Conservation (phyloP, 2,888 invertebrate genomes). For the Drosophila basisetae region DNA sequence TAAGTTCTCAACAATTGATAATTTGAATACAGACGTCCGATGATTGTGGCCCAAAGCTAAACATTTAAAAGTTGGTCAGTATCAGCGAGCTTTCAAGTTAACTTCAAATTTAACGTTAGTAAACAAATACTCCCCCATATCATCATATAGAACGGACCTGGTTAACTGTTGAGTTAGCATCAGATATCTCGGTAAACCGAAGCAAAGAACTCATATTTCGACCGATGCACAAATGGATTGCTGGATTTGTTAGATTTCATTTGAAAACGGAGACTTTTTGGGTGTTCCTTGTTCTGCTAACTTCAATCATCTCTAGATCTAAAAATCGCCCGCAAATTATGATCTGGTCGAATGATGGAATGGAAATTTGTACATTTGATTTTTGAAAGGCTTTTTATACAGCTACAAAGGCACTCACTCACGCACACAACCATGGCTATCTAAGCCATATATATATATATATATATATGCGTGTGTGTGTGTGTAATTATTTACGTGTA, state of each 20-base stretch:
- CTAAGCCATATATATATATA: slow-evolving; percentile 14
- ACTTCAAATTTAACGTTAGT: background rate
- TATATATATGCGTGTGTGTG: background rate
- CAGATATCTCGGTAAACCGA: background rate
- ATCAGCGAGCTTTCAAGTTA: background rate
- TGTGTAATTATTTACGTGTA: slow-evolving; percentile 27
- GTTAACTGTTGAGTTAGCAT: background rate
- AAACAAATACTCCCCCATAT: background rate
- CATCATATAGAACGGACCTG: background rate
- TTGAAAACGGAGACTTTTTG: background rate
- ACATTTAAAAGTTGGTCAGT: background rate
- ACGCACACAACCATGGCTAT: background rate
- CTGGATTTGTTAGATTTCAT: background rate
- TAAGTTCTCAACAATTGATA: background rate
- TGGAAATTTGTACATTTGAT: background rate
- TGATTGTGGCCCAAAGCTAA: background rate
- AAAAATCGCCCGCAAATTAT: background rate
- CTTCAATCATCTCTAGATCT: background rate
- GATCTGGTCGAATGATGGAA: slow-evolving; percentile 11
- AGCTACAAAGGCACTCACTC: background rate
- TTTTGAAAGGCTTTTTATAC: slow-evolving; percentile 39
- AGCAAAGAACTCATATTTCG: background rate
- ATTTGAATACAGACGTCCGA: background rate
- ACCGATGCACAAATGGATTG: background rate
- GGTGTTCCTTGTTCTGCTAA: background rate